phyloP scores from a whole-genome alignment of 2,797 vertebrate species.

The Delichon dasypus region DNA sequence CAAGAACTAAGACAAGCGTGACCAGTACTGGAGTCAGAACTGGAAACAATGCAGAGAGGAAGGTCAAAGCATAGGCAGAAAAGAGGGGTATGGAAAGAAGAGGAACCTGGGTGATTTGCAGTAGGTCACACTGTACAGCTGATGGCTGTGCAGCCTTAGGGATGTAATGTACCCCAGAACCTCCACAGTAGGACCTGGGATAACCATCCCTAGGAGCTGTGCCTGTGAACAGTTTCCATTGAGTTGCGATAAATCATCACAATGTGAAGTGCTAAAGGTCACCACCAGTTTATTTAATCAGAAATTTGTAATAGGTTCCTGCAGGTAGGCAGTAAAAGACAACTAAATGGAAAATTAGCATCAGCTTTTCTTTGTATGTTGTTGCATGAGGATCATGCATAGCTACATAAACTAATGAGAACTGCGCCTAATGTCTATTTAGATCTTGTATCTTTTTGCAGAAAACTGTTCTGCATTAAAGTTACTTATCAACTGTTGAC shows the following conservation, averaged over 20 bases:
- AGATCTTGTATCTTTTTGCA: neutral
- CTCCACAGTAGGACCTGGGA: neutral
- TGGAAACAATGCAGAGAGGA: neutral
- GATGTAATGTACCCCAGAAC: no score
- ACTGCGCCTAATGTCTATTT: neutral
- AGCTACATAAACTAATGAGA: neutral
- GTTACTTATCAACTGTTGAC: neutral
- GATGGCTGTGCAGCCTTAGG: neutral
- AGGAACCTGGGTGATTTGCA: neutral
- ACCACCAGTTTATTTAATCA: neutral
- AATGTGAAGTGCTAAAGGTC: neutral
- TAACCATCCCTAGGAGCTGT: neutral
- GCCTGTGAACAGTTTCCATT: accelerated
- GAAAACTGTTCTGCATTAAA: neutral
- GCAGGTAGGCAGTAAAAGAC: neutral
- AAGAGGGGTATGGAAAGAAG: neutral
- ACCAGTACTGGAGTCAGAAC: neutral
- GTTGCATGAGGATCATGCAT: neutral
- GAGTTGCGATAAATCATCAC: neutral
- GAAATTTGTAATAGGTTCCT: neutral
- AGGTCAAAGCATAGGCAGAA: neutral
- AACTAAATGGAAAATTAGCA: neutral
- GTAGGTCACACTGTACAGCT: neutral
- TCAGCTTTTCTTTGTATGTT: neutral
- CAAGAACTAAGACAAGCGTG: neutral